phyloP scores from a whole-genome alignment of 2,797 vertebrate genomes.

The Karalla daura region DNA sequence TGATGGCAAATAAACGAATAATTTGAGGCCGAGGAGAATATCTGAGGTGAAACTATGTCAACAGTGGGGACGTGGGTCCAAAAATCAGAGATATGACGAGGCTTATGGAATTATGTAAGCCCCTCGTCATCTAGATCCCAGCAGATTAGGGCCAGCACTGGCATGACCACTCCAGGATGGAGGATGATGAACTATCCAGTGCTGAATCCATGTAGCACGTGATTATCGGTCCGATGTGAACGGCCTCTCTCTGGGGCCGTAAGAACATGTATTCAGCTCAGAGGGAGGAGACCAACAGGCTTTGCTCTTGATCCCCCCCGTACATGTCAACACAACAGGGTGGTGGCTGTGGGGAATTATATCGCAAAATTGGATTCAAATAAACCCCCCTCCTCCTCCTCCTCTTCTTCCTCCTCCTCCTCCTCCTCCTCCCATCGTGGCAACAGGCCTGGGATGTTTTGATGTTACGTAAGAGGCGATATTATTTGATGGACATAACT shows the following conservation, averaged over 20 bases:
- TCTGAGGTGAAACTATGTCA: slow-evolving; percentile 11
- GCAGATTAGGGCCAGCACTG: slow-evolving; percentile 68
- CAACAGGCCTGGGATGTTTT: slow-evolving; percentile 46
- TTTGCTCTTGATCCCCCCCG: slow-evolving; percentile 66
- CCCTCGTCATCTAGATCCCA: slow-evolving; percentile 62
- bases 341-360: slow-evolving; percentile 55
- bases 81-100: slow-evolving; percentile 52
- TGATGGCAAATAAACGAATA: not conserved
- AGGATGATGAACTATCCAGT: slow-evolving; percentile 54
- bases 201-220: slow-evolving; percentile 44
- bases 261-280: slow-evolving; percentile 52
- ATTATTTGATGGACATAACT: slow-evolving; percentile 52
- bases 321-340: slow-evolving; percentile 63
- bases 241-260: slow-evolving; percentile 51
- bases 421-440: slow-evolving; percentile 17
- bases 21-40: slow-evolving; percentile 4
- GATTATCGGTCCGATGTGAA: slow-evolving; percentile 55
- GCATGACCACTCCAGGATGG: slow-evolving; percentile 49
- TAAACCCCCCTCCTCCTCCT: too few relatives aligned
- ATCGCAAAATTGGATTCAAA: slow-evolving; percentile 65
- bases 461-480: slow-evolving; percentile 58
- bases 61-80: slow-evolving; percentile 26
- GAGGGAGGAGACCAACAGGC: slow-evolving; percentile 44
- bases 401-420: too few relatives aligned
- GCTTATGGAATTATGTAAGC: slow-evolving; percentile 80